Conservation (phyloP, 1,140 invertebrate species). For the Aleiodes sp. region DNA sequence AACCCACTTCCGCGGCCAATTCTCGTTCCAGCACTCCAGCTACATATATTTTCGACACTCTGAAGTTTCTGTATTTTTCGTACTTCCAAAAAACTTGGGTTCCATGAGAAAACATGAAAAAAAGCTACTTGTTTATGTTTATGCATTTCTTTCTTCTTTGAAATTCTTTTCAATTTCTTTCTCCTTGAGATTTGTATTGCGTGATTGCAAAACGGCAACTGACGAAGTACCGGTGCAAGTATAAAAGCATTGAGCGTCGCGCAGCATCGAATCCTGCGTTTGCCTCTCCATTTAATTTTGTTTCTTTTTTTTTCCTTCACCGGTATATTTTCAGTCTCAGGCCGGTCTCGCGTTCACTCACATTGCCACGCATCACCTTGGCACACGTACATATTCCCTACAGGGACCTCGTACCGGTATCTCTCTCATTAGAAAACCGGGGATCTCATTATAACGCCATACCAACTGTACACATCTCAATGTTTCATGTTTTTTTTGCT, state of each 20-base stretch:
- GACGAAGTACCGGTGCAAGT: background rate
- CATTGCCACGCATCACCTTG: slow-evolving; percentile 6
- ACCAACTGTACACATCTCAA: background rate
- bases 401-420: background rate
- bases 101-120: background rate
- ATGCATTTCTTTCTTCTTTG: background rate
- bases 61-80: slow-evolving; percentile 3
- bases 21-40: slow-evolving; percentile 13
- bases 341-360: background rate
- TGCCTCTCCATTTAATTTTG: background rate
- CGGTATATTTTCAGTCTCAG: slow-evolving; percentile 1
- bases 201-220: slow-evolving; percentile 22
- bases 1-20: slow-evolving; percentile 27
- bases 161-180: background rate
- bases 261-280: background rate
- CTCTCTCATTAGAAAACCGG: slow-evolving; percentile 50
- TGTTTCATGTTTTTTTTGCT: too few species aligned
- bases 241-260: slow-evolving; percentile 6
- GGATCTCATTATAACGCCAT: slow-evolving; percentile 51
- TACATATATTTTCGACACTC: slow-evolving; percentile 12
- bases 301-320: background rate
- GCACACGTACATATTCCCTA: background rate
- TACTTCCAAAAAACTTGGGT: background rate
- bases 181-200: background rate
- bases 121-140: background rate